These are phyloP conservation scores for Patiria pectinifera DNA, from an alignment of 53 echinoderm and acorn worm genomes.

Conservation along the genomic window DNA sequence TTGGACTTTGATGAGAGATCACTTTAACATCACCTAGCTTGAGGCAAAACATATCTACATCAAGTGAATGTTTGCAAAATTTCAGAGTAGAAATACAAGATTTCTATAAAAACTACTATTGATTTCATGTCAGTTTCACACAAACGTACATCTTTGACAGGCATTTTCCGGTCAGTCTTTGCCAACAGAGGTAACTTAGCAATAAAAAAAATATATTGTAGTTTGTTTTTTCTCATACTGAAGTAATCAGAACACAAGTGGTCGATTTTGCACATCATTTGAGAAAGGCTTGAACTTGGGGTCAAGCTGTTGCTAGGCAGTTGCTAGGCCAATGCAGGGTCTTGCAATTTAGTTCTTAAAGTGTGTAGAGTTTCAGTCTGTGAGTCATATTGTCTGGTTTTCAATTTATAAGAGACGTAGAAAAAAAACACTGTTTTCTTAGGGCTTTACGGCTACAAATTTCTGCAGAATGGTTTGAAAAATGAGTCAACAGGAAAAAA, in stretches of 20 bases:
- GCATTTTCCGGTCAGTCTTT: too few relatives aligned
- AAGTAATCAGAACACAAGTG: not conserved
- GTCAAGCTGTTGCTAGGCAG: conserved; percentile 1
- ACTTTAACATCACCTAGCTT: not conserved
- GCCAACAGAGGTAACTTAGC: too few relatives aligned
- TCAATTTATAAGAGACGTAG: too few relatives aligned
- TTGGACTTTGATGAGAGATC: too few relatives aligned
- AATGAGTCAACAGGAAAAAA: too few relatives aligned
- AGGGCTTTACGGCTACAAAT: too few relatives aligned
- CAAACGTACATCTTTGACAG: too few relatives aligned
- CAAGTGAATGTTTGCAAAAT: not conserved
- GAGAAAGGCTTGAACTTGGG: not conserved
- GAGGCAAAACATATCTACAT: not conserved
- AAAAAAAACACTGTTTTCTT: too few relatives aligned
- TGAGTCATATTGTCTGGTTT: not conserved
- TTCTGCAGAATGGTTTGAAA: too few relatives aligned
- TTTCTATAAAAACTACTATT: not conserved
- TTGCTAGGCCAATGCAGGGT: not conserved
- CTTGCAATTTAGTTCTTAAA: not conserved
- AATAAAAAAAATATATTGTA: too few relatives aligned
- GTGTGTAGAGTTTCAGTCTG: not conserved
- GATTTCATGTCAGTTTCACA: too few relatives aligned
- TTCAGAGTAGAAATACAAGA: not conserved
- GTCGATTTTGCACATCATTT: not conserved
- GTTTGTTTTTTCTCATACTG: not conserved